phyloP scores from a whole-genome alignment of 2,888 invertebrate genomes.

The Neelides folsomi region DNA sequence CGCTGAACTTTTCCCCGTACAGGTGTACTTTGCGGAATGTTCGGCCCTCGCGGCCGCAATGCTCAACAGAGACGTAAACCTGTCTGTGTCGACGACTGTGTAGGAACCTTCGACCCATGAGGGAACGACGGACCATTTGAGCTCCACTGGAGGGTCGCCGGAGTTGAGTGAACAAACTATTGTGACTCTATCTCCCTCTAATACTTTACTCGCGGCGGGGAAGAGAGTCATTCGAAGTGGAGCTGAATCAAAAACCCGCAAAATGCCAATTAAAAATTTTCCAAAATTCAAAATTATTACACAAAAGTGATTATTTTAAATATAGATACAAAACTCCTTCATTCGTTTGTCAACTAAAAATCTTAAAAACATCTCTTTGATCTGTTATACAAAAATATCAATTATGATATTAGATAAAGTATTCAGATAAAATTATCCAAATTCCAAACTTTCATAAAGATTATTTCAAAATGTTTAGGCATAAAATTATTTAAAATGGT shows the following conservation, averaged over 20 bases:
- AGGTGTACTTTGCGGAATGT: slow-evolving; percentile 28
- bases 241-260: slow-evolving; percentile 12
- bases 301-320: no score
- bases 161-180: slow-evolving; percentile 19
- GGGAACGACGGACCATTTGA: not conserved
- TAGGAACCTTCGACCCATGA: slow-evolving; percentile 15
- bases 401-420: no score
- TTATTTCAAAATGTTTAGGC: no score
- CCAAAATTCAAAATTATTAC: no score
- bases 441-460: no score
- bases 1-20: slow-evolving; percentile 25
- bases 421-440: no score
- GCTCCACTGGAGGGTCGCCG: slow-evolving; percentile 24
- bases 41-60: slow-evolving; percentile 36
- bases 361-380: no score
- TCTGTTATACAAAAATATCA: no score
- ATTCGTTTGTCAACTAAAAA: no score
- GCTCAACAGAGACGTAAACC: slow-evolving; percentile 41
- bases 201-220: slow-evolving; percentile 24
- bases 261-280: no score
- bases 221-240: slow-evolving; percentile 28
- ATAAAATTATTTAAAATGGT: no score
- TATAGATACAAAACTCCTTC: no score
- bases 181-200: slow-evolving; percentile 29
- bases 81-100: slow-evolving; percentile 41